Evolutionary conservation across 2,113 vertebrate species (phyloP).

Genomic region (Ahaetulla prasina): DNA sequence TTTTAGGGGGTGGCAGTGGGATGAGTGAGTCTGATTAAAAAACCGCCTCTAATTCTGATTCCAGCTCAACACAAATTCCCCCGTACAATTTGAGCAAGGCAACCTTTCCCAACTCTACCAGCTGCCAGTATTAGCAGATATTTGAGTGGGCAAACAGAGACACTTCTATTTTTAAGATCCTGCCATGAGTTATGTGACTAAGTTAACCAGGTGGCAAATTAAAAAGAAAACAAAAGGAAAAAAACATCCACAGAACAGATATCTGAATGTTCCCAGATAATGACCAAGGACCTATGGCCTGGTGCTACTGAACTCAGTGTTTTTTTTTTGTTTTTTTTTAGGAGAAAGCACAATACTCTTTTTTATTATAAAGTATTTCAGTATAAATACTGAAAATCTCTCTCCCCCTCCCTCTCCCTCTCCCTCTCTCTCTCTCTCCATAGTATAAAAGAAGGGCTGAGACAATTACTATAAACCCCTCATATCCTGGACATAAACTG

Average conservation of each 20-base stretch:
- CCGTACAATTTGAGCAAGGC: not conserved
- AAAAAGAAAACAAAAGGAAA: not conserved
- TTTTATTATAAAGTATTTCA: not conserved
- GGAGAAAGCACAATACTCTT: not conserved
- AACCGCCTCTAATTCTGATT: not conserved
- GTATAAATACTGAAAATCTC: not conserved
- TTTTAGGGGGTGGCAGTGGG: not conserved
- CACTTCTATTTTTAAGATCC: not conserved
- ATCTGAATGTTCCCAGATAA: not conserved
- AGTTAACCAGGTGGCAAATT: not conserved
- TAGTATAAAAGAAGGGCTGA: not conserved
- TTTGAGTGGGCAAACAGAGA: not conserved
- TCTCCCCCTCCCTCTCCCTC: no score
- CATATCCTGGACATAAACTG: not conserved
- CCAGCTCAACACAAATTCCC: not conserved
- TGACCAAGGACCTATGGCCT: not conserved
- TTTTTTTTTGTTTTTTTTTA: not conserved
- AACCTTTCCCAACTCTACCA: not conserved
- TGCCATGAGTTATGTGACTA: not conserved
- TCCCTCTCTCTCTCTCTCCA: no score
- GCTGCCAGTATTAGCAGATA: not conserved
- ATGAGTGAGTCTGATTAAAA: not conserved
- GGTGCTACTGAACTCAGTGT: not conserved
- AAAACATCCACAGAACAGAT: not conserved
- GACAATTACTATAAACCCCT: not conserved